Conservation (phyloP, 2,888 invertebrate genomes). For the Meandrusa payeni region DNA sequence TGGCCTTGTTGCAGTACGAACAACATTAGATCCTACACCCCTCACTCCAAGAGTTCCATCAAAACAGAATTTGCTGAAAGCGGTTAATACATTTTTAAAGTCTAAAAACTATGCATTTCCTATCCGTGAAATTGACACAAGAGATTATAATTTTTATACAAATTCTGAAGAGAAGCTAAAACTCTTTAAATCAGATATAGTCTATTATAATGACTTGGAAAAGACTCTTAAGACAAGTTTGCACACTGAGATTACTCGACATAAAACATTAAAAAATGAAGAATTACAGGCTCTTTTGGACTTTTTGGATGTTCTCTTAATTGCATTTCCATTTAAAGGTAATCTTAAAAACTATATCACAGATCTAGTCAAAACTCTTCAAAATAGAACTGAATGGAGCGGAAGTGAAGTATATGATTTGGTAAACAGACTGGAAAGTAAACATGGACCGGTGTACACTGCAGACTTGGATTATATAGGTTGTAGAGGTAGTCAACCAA, state of each 20-base stretch:
- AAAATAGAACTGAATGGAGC: conserved; percentile 68
- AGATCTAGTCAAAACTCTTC: conserved; percentile 78
- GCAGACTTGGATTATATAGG: conserved; percentile 84
- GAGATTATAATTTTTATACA: conserved; percentile 38
- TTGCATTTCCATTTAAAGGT: conserved; percentile 89
- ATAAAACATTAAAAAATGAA: conserved; percentile 85
- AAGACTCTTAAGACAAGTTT: conserved; percentile 91
- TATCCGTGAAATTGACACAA: conserved; percentile 38
- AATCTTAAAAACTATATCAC: conserved; percentile 84
- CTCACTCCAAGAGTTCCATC: conserved; percentile 63
- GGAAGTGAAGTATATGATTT: conserved; percentile 82
- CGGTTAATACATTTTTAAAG: conserved; percentile 77
- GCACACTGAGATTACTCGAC: conserved; percentile 89
- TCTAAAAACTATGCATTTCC: conserved; percentile 69
- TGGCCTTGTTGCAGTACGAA: conserved; percentile 72
- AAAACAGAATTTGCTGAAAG: conserved; percentile 63
- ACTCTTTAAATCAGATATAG: conserved; percentile 64
- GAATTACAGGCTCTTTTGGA: conserved; percentile 86
- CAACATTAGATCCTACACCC: conserved; percentile 51
- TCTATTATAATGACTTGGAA: conserved; percentile 94
- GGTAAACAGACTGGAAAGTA: conserved; percentile 74
- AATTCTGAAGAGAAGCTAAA: conserved; percentile 35
- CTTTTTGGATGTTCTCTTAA: conserved; percentile 86
- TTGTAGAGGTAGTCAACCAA: conserved; percentile 89
- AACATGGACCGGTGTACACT: conserved; percentile 78